Evolutionary conservation across 2,113 vertebrate species (phyloP).

Genomic region (Hyla sarda): DNA sequence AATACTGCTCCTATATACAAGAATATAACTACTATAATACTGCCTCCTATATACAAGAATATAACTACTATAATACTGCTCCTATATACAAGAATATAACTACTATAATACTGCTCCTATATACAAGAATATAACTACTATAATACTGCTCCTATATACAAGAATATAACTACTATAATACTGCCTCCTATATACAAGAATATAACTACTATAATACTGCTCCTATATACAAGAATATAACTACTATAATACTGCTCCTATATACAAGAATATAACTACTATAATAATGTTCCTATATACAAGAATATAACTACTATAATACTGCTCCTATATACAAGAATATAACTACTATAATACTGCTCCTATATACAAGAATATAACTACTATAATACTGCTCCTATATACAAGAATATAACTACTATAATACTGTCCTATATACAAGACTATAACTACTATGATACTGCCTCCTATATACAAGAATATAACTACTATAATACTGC

Average conservation of each 20-base stretch:
- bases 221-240: no score
- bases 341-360: conserved; percentile 14
- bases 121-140: no score
- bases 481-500: no score
- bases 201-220: no score
- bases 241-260: no score
- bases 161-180: no score
- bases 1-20: background rate
- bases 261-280: no score
- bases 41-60: background rate
- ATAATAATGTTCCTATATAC: background rate
- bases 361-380: conserved; percentile 1
- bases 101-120: background rate
- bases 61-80: conserved; percentile 4
- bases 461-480: no score
- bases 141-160: no score
- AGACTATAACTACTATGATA: conserved; percentile 2
- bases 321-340: background rate
- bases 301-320: conserved; percentile 14
- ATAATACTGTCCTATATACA: conserved; percentile 1
- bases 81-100: background rate
- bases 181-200: no score
- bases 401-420: background rate
- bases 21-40: conserved; percentile 11
- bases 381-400: background rate